Evolutionary conservation across 2,888 invertebrate genomes (phyloP), one percentile per base, ranked within the genome.

Genomic region (Mesorhabditis belari): DNA sequence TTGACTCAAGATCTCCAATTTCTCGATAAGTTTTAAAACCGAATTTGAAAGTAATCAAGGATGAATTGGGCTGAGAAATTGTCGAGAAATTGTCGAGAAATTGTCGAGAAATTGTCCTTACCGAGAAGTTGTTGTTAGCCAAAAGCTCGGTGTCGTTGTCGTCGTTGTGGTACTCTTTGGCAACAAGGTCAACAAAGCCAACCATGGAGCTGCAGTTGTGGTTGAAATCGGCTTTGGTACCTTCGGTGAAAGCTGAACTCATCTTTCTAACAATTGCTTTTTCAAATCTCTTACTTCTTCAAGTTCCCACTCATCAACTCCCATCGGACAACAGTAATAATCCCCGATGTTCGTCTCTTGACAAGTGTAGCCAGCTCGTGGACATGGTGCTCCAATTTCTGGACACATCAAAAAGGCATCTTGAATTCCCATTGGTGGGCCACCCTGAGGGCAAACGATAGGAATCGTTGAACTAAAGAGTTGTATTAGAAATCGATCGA

Each of bases 341-440:
- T 65, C 65, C 23, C 61, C 57, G 12, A 64, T 58, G 25, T 63
- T 61, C 9, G 69, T 62, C 51, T 62, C 50, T 50, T 69, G 69
- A 21, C 73, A 73, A 12, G 62, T 63, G 56, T 62, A 70, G n/a
- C 69, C 69, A 9, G 56, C 61, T 29, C 51, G 58, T 5, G 61
- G 67, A 54, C 72, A 72, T 0, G 66, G 62, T 1, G 64, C 65
- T 27, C 67, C 72, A 1, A 63, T 29, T n/a, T 63, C 61, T 4
- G 64, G 57, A 60, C 72, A 72, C 44, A 60, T 59, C 60, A 67
- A 44, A 19, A 62, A 63, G 3, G 62, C 58, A 6, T 62, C 65
- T 27, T 66, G 61, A 3, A 57, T 49, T 2, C 63, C 56, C 2
- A 72, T 60, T 0, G 67, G 66, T 25, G 52, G 57, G 6, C 60